These are phyloP conservation scores for Suillia variegata DNA, from an alignment of 2,888 invertebrate genomes.

Conservation along the genomic window DNA sequence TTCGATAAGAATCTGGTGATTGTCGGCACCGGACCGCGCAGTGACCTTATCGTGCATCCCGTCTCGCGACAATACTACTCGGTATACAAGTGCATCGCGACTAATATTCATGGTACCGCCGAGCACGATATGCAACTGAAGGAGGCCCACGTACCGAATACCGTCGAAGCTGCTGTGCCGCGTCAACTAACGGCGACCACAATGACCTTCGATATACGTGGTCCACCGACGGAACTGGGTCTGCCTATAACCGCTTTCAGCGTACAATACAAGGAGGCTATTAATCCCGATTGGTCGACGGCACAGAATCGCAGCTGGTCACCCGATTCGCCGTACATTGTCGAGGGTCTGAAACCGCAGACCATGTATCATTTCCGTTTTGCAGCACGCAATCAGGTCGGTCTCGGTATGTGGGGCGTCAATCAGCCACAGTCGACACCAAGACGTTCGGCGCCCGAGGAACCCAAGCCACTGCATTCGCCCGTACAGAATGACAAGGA, in stretches of 20 bases:
- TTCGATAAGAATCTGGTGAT: conserved; percentile 65
- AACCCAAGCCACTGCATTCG: conserved; percentile 68
- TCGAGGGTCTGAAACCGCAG: conserved; percentile 80
- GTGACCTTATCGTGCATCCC: conserved; percentile 74
- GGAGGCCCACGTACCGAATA: conserved; percentile 74
- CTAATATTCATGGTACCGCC: conserved; percentile 74
- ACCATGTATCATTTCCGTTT: conserved; percentile 81
- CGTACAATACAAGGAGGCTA: conserved; percentile 76
- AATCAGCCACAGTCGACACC: conserved; percentile 74
- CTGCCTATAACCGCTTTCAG: conserved; percentile 76
- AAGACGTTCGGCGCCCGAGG: conserved; percentile 76
- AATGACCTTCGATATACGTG: conserved; percentile 77
- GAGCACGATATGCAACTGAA: conserved; percentile 73
- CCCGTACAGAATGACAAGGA: conserved; percentile 61
- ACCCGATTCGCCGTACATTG: conserved; percentile 76
- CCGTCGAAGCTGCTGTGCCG: conserved; percentile 70
- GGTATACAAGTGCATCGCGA: conserved; percentile 80
- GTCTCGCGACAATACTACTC: conserved; percentile 71
- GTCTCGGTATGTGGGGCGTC: conserved; percentile 76
- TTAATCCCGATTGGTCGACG: conserved; percentile 71
- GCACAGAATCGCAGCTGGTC: conserved; percentile 79
- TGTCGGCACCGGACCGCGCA: conserved; percentile 72
- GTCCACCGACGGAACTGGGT: conserved; percentile 76
- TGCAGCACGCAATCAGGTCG: conserved; percentile 83
- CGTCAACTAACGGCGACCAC: conserved; percentile 81